A percentile compares a stretch with the other conserved stretches of the same genome.
These are phyloP conservation scores for Pantherophis alleghaniensis DNA, from an alignment of 2,797 vertebrate species.

Conservation along the genomic window DNA sequence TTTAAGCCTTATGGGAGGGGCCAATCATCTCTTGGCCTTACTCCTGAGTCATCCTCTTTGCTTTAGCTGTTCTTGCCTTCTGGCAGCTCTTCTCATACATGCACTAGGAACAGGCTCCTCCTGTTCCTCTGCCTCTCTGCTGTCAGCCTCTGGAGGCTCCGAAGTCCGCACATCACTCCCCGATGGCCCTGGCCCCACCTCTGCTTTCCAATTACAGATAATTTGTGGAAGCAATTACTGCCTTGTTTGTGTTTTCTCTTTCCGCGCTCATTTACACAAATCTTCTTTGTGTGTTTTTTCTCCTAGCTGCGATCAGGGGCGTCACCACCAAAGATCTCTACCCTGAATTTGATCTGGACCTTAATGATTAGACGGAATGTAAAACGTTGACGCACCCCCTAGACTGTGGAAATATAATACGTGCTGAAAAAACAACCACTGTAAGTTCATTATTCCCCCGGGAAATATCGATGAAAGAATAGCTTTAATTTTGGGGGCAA, in stretches of 20 bases:
- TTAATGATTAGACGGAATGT: slow-evolving; percentile 77
- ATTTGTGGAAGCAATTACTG: neutral
- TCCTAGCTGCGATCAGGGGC: slow-evolving; percentile 82
- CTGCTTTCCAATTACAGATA: too few species aligned
- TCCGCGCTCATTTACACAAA: slow-evolving; percentile 3
- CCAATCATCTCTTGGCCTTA: too few species aligned
- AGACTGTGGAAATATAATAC: neutral
- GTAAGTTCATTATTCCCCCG: neutral
- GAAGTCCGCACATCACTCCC: too few species aligned
- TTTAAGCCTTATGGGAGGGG: too few species aligned
- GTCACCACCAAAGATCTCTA: slow-evolving; percentile 91
- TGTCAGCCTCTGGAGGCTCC: too few species aligned
- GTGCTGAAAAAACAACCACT: neutral
- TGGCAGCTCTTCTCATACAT: too few species aligned
- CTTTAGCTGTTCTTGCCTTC: too few species aligned
- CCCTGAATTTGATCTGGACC: slow-evolving; percentile 83
- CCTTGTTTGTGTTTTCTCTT: neutral
- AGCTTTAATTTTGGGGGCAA: neutral
- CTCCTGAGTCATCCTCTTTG: too few species aligned
- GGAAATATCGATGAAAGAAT: neutral
- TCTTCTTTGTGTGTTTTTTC: slow-evolving; percentile 60
- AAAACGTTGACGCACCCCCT: neutral
- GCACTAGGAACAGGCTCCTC: too few species aligned
- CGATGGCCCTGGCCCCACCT: too few species aligned
- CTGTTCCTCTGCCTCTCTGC: too few species aligned